Base-by-base conservation (phyloP, 2,797 vertebrate genomes). In the Anniella stebbinsi region DNA sequence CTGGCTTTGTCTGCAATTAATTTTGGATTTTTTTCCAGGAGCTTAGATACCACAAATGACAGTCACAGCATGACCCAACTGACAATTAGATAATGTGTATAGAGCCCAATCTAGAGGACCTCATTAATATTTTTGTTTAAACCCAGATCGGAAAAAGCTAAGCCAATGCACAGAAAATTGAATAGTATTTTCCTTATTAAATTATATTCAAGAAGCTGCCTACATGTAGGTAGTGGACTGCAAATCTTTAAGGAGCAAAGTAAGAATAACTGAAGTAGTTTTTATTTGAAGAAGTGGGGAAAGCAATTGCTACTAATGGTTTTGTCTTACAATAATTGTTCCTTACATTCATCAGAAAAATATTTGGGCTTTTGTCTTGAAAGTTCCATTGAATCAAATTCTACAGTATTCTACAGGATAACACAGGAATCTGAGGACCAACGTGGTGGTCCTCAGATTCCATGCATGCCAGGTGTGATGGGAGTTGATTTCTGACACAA, bases 21-120 rank as follows among this genome's bases (percentile, higher is more conserved):
- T 87, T 85, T 60, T 0, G 0, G 80, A 69, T 67, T 88, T 48
- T 91, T 87, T 75, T 66, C 13, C 0, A 89, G 84, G 1, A 8
- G 38, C 69, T 66, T 6, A 80, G 57, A 77, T 51, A 90, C 85
- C 54, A 87, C 87, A 89, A 90, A 84, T 87, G 88, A 89, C 73
- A 92, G 77, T n/a, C 70, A 90, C 77, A 88, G 83, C 48, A 86
- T 86, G 86, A 77, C 30, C 3, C 86, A 63, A 57, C 36, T 72
- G 63, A 88, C n/a, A 80, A 80, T 91, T 51, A 70, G 78, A 51
- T 83, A 82, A 88, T 76, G 66, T 69, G 28, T 57, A 83, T 70
- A 75, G 45, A 33, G 48, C 12, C 60, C 48, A 4, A 83, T 83
- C 86, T 23, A 70, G 63, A 73, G n/a, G 63, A 67, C 17, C 51